A percentile compares a stretch with the other conserved stretches of the same genome.
Conservation (phyloP, 1,140 invertebrate genomes). For the Pectinophora gossypiella region DNA sequence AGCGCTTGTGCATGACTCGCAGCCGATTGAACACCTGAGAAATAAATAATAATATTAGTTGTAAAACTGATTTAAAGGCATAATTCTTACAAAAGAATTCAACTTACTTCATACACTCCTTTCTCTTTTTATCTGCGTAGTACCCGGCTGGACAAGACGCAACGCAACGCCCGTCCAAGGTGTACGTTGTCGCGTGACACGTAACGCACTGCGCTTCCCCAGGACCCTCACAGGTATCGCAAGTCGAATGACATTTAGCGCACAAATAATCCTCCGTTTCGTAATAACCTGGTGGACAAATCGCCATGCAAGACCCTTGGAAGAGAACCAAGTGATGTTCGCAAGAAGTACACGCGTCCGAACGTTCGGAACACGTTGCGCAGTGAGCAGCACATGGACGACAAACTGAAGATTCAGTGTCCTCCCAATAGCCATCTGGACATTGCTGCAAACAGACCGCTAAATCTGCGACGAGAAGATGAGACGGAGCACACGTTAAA, state of each 20-base stretch:
- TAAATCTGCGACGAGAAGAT: conserved; percentile 85
- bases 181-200: conserved; percentile 81
- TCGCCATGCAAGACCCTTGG: conserved; percentile 86
- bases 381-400: conserved; percentile 86
- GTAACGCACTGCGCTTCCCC: conserved; percentile 87
- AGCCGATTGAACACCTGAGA: conserved; percentile 82
- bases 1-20: conserved; percentile 81
- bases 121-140: conserved; percentile 84
- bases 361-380: conserved; percentile 86
- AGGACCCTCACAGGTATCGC: conserved; percentile 88
- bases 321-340: conserved; percentile 88
- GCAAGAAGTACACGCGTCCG: conserved; percentile 88
- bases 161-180: conserved; percentile 80
- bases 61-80: not conserved
- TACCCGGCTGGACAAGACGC: conserved; percentile 82
- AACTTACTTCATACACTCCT: conserved; percentile 80
- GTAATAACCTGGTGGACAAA: conserved; percentile 87
- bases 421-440: conserved; percentile 90
- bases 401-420: conserved; percentile 83
- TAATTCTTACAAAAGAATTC: not conserved
- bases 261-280: conserved; percentile 91
- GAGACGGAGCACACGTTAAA: conserved; percentile 86
- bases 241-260: conserved; percentile 84
- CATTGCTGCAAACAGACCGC: conserved; percentile 89
- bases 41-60: conserved; percentile 5